phyloP scores from a whole-genome alignment of 2,888 invertebrate genomes.

The Myopa testacea region DNA sequence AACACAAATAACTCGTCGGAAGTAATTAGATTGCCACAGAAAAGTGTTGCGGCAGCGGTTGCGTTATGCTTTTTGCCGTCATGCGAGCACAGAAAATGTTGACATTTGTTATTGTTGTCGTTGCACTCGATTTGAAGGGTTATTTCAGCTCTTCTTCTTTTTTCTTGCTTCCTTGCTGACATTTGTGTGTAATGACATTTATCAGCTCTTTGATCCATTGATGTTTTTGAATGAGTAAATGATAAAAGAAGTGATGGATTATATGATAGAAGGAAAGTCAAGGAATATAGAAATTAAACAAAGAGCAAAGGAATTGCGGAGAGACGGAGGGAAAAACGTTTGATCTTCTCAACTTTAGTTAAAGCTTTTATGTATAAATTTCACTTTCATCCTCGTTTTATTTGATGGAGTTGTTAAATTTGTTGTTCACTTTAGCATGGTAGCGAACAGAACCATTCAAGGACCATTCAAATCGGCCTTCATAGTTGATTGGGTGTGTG shows the following conservation, averaged over 20 bases:
- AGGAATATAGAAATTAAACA: not conserved
- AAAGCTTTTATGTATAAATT: too few species aligned
- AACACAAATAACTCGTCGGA: constrained; percentile 37
- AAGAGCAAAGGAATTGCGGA: not conserved
- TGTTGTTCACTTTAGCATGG: too few species aligned
- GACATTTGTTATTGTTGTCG: constrained; percentile 15
- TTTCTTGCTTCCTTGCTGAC: not conserved
- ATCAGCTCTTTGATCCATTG: constrained; percentile 23
- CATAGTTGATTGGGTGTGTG: too few species aligned
- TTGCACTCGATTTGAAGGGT: not conserved
- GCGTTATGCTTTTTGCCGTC: constrained; percentile 15
- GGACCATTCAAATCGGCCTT: too few species aligned
- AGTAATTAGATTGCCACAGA: constrained; percentile 47
- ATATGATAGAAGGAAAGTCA: not conserved
- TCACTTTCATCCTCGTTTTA: too few species aligned
- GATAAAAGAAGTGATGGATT: not conserved
- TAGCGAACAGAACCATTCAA: too few species aligned
- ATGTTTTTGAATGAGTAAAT: constrained; percentile 6
- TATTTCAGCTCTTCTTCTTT: not conserved
- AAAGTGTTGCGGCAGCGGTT: constrained; percentile 19
- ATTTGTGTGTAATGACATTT: constrained; percentile 6
- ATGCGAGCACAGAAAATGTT: constrained; percentile 9
- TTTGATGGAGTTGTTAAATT: too few species aligned
- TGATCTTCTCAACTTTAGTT: not conserved
- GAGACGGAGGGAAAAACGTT: not conserved